Conservation (phyloP, 2,797 vertebrate genomes). For the Scolopax bukidnonensis region DNA sequence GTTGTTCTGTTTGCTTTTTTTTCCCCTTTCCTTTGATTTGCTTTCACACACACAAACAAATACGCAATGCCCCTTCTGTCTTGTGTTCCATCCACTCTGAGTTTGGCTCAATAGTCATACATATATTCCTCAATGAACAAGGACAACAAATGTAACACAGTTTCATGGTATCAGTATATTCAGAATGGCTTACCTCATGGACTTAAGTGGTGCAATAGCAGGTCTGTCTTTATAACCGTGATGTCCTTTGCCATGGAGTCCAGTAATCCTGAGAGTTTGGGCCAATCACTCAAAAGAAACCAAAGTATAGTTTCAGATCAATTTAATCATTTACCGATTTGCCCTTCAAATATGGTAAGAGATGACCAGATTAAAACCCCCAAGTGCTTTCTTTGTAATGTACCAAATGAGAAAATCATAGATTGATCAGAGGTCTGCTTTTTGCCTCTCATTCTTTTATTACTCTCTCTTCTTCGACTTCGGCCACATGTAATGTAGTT, state of each 20-base stretch:
- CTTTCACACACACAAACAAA: background rate
- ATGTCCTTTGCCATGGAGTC: background rate
- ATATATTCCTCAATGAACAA: background rate
- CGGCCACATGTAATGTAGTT: background rate
- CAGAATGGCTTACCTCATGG: background rate
- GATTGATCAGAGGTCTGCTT: background rate
- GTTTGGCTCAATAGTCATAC: background rate
- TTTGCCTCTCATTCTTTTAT: background rate
- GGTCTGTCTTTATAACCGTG: background rate
- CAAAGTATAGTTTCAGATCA: background rate
- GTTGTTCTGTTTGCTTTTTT: background rate
- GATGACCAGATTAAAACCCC: background rate
- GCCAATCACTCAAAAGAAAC: background rate
- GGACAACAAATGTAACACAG: background rate
- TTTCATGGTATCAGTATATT: background rate
- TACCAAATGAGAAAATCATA: background rate
- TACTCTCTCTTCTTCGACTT: background rate
- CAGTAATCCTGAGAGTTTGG: background rate
- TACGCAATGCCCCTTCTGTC: background rate
- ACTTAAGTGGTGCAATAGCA: background rate
- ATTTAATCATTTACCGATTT: constrained; percentile 3
- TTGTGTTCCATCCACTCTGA: background rate
- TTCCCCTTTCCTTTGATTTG: background rate
- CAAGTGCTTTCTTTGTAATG: background rate
- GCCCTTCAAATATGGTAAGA: background rate